Base-by-base conservation (phyloP, 2,888 invertebrate species). In the Colletes collaris region DNA sequence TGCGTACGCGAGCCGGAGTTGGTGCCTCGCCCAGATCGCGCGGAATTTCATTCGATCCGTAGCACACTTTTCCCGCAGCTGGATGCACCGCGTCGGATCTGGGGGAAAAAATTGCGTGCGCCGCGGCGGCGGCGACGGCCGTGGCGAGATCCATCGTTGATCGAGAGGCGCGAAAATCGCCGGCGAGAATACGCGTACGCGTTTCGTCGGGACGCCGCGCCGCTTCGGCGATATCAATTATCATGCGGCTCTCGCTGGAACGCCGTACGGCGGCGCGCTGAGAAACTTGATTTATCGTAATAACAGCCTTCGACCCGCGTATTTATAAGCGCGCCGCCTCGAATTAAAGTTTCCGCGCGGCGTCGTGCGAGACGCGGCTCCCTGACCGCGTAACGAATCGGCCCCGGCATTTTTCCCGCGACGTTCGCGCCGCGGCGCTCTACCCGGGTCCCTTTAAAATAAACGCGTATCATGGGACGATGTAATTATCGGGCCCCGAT, bases 1-100 rank as follows among this genome's bases (percentile, higher is more conserved):
- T 56, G 69, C 79, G 79, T 56, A 46, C 52, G 40, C 64, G 44
- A 62, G 62, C 27, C 71, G 46, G 70, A 50, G 55, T 11, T 55
- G 58, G 52, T 50, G 81, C 81, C 81, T 81, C 81, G 81, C 81
- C 81, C 81, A 81, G 80, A 75, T 81, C 75, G n/a, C 62, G 58
- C 66, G 75, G 81, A 80, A 80, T 79, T 79, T 75, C 62, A 52
- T 79, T 64, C 68, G 79, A 65, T 65, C 67, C 52, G 68, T 59
- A 66, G 66, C 62, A 53, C 59, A 66, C 72, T 66, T 76, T 79
- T 79, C 58, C 27, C 44, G 66, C 4, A 10, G 6, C 40, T 40
- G 40, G 40, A 40, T 3, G 40, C 4, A 6, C 40, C 50, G 62
- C 37, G 16, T 44, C 37, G 35, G 37, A 59, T 16, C 59, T 16